Base-by-base conservation (phyloP, 2,797 vertebrate species). In the Lemur catta region DNA sequence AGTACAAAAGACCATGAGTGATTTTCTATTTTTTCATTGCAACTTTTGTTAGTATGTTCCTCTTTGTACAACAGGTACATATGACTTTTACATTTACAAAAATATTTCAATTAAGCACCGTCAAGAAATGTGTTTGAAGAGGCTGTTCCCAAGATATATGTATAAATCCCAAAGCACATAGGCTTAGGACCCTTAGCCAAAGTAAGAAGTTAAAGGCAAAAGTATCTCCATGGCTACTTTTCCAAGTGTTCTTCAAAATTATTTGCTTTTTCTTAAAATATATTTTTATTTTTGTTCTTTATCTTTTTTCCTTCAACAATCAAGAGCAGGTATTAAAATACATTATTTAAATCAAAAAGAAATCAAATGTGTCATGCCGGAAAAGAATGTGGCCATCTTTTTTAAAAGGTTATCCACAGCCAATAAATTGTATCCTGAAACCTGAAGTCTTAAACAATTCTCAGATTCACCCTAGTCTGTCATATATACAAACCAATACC, bases 21-120 rank as follows among this genome's bases (percentile, higher is more conserved):
- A 75, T 52, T 78, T 61, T 80, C 46, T 86, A 52, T 65, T 63
- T 88, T 85, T 79, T 72, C n/a, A 79, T 8, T 61, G 33, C 9
- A 91, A 85, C n/a, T 84, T 7, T 9, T 69, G 26, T 59, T 79
- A 48, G 13, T 48, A 20, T 55, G 13, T 74, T 55, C 35, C 38
- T 75, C 18, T 63, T 35, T 61, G 17, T 52, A 43, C 52, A 76
- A 59, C 2, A 81, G 22, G 43, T 41, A 50, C 41, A 52, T 48
- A 74, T 6, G 59, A 69, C 76, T 89, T 92, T 82, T 61, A 92
- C 30, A 89, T 52, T 89, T 89, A 43, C 30, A 89, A 92, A 92
- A 84, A 30, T 52, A 59, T 22, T 76, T 92, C 79, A 75, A 59
- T 48, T 80, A 82, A 72, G 61, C 69, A 80, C 52, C 24, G 14